Evolutionary conservation across 2,113 vertebrate genomes (phyloP).

Genomic region (Nesogale talazaci): DNA sequence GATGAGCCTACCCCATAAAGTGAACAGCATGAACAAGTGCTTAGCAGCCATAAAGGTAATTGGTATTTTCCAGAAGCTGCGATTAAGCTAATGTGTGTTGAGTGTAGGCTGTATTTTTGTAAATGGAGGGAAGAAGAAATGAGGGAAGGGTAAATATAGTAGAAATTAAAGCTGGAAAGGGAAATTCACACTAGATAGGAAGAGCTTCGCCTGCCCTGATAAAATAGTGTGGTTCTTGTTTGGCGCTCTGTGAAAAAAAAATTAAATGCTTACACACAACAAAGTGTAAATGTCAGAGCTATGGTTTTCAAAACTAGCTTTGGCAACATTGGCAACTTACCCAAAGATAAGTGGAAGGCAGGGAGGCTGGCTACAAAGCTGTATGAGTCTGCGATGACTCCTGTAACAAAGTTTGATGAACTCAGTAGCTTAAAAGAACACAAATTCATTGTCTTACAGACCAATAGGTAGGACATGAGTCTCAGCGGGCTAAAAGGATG

Average conservation of each 20-base stretch:
- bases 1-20: not conserved
- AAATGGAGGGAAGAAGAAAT: not conserved
- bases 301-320: not conserved
- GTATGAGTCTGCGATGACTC: not conserved
- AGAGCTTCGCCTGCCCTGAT: not conserved
- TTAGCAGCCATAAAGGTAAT: not conserved
- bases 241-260: not conserved
- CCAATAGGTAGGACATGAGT: not conserved
- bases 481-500: not conserved
- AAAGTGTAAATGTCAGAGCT: not conserved
- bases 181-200: not conserved
- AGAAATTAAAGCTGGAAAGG: not conserved
- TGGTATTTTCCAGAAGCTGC: constrained; percentile 7
- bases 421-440: not conserved
- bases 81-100: not conserved
- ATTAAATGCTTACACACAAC: not conserved
- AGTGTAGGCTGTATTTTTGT: not conserved
- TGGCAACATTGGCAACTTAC: not conserved
- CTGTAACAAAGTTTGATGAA: not conserved
- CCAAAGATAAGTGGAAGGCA: not conserved
- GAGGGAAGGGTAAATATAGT: not conserved
- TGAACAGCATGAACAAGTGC: not conserved
- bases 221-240: not conserved
- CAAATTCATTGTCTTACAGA: not conserved
- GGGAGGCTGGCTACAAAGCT: not conserved